phyloP scores from a whole-genome alignment of 2,797 vertebrate genomes.

The Phalloptychus januarius region DNA sequence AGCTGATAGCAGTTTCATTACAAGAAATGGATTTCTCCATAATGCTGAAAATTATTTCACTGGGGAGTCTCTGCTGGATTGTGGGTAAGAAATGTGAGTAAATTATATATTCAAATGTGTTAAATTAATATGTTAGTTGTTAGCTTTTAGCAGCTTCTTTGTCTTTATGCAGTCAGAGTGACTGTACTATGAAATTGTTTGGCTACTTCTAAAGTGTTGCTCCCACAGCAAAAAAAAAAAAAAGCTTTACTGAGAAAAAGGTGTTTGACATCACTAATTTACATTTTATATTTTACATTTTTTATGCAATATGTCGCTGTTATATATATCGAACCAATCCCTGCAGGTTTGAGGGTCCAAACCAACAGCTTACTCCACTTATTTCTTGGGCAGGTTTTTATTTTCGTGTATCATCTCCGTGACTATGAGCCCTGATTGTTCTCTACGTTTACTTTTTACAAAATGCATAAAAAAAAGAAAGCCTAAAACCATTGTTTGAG shows the following conservation, averaged over 20 bases:
- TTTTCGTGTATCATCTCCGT: background rate
- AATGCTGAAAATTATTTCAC: background rate
- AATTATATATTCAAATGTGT: background rate
- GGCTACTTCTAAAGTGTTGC: background rate
- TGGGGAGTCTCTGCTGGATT: background rate
- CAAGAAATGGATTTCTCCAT: background rate
- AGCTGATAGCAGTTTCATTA: background rate
- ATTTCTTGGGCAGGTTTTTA: background rate
- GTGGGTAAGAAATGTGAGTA: background rate
- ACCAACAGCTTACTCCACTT: background rate
- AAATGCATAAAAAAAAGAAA: background rate
- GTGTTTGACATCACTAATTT: background rate
- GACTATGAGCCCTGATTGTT: constrained; percentile 19
- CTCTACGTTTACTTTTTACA: background rate
- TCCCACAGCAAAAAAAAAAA: background rate
- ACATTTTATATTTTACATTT: background rate
- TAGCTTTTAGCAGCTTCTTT: background rate
- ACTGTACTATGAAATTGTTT: background rate
- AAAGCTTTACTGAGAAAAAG: background rate
- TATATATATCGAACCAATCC: background rate
- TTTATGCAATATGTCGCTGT: background rate
- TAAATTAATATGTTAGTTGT: background rate
- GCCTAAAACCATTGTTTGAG: constrained; percentile 16
- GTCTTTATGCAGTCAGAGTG: background rate
- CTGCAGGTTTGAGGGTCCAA: background rate